Conservation (phyloP, 2,888 invertebrate species). For the Minunthozetes semirufus region DNA sequence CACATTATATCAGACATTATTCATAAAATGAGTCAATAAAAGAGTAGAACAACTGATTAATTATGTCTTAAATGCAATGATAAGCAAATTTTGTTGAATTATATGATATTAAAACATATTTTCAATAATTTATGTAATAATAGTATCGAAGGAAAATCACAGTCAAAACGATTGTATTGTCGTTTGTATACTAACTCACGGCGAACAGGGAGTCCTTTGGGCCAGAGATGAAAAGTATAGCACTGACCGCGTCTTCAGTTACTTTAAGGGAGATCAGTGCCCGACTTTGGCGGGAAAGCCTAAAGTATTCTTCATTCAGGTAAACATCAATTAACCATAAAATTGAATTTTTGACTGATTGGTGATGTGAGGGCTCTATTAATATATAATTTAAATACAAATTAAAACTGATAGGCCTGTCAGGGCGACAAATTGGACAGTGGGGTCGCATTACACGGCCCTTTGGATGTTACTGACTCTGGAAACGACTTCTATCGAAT, state of each 20-base stretch:
- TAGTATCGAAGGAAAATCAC: slow-evolving; percentile 57
- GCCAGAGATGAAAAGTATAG: slow-evolving; percentile 80
- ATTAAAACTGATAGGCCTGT: slow-evolving; percentile 55
- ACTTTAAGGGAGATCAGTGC: slow-evolving; percentile 63
- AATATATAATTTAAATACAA: not conserved
- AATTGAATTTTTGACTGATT: not conserved
- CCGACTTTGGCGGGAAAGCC: slow-evolving; percentile 79
- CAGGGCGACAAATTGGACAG: slow-evolving; percentile 80
- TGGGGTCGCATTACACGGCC: slow-evolving; percentile 58
- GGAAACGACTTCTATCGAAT: slow-evolving; percentile 59
- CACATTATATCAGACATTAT: no score
- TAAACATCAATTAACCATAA: not conserved
- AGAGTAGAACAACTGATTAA: no score
- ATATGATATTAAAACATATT: no score
- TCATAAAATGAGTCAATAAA: no score
- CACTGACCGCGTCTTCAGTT: slow-evolving; percentile 63
- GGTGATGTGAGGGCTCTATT: not conserved
- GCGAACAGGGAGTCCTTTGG: slow-evolving; percentile 78
- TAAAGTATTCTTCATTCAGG: slow-evolving; percentile 67
- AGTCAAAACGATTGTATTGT: slow-evolving; percentile 73
- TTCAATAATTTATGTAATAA: not conserved
- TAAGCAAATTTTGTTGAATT: no score
- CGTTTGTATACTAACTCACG: slow-evolving; percentile 78
- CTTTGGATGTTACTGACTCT: slow-evolving; percentile 35
- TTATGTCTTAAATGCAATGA: no score